Base-by-base conservation (phyloP, 2,113 vertebrate species). In the Spermophilus dauricus region DNA sequence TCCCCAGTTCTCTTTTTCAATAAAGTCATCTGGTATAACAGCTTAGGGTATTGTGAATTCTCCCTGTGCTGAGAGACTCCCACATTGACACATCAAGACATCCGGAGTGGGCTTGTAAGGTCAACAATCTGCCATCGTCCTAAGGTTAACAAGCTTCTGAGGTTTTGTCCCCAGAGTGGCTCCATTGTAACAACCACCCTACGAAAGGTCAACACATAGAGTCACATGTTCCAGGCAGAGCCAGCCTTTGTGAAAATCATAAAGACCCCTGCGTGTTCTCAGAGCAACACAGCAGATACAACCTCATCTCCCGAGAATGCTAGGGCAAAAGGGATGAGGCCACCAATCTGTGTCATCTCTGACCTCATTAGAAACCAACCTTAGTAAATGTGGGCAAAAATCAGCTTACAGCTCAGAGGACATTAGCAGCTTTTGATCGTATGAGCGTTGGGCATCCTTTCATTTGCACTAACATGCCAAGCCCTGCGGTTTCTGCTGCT, bases 51-150 rank as follows among this genome's bases (percentile, higher is more conserved):
- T 56, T 96, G 58, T 51, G 65, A 96, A 97, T 51, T 45, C 91
- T 93, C 96, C 97, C 86, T 98, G 85, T 95, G 76, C 86, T 92
- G 30, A 95, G 22, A 86, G 91, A 97, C 97, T 98, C 97, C 94
- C 28, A 18, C 73, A 56, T 53, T 86, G 86, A 86, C 42, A 90
- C 32, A 87, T 78, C 39, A 73, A 53, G 89, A 90, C 92, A 77
- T 89, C 90, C 92, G 92, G 84, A 96, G 94, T 65, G 77, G 83
- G 30, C 90, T 97, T 98, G 95, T 96, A 97, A 98, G 97, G 95
- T 94, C 95, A 97, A 92, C 96, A 95, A 86, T 88, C 94, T 97
- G 93, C 97, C 97, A 97, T 97, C 82, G 98, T 95, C 94, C 80
- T 84, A 94, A 37, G 76, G 86, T 86, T 61, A 93, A 98, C 86